These are phyloP conservation scores for Porites lobata DNA, from an alignment of 92 coral and sea anemone genomes.

Conservation along the genomic window DNA sequence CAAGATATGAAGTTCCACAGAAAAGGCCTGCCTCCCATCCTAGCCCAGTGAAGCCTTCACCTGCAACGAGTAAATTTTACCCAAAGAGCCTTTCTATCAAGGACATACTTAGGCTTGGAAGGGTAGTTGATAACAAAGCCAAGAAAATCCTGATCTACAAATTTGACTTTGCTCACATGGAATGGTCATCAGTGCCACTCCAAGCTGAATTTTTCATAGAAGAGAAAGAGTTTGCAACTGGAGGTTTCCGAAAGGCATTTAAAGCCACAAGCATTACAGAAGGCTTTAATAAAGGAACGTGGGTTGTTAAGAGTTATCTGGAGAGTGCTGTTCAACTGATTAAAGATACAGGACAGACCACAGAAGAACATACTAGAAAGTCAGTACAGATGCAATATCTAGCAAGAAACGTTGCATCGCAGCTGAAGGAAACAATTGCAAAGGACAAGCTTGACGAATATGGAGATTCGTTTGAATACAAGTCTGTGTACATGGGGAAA, in stretches of 20 bases:
- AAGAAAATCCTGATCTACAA: conserved; percentile 59
- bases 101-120: conserved; percentile 61
- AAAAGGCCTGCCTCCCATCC: conserved; percentile 56
- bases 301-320: conserved; percentile 68
- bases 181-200: conserved; percentile 69
- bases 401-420: conserved; percentile 75
- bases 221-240: conserved; percentile 68
- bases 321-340: conserved; percentile 37
- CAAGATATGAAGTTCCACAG: conserved; percentile 50
- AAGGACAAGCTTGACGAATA: conserved; percentile 50
- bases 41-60: conserved; percentile 42
- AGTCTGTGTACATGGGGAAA: conserved; percentile 64
- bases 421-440: conserved; percentile 58
- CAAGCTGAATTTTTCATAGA: conserved; percentile 59
- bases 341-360: conserved; percentile 37
- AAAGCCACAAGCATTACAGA: conserved; percentile 74
- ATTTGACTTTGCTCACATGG: conserved; percentile 60
- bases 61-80: conserved; percentile 60
- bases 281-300: conserved; percentile 68
- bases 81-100: conserved; percentile 50
- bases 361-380: conserved; percentile 64
- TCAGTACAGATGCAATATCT: conserved; percentile 70
- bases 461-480: conserved; percentile 58
- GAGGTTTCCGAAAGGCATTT: conserved; percentile 76
- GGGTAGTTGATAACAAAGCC: conserved; percentile 56